Evolutionary conservation across 2,113 vertebrate species (phyloP), one percentile per base, ranked within the genome.

Genomic region (Bubalus kerabau): DNA sequence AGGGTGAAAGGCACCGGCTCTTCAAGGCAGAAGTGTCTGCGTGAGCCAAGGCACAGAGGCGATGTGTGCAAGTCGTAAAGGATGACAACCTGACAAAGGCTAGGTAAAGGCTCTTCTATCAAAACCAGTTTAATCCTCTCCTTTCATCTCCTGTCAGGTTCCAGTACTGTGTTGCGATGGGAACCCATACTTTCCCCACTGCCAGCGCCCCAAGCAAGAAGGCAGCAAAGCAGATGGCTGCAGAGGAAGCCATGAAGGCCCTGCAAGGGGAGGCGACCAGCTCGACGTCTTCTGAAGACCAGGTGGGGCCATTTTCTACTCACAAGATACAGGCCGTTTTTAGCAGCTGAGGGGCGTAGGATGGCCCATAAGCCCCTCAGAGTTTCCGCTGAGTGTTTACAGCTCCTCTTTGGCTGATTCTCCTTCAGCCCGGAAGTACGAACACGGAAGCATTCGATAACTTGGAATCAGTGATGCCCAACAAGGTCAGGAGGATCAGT

Each of bases 181-280:
- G 99, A 56, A 99, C 99, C 52, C 99, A 96, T 32, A 97, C 99
- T 82, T 99, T 99, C 98, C 99, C 99, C 46, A 98, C 99, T 32
- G 99, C 99, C 60, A 99, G 99, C 0, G 99, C 99, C 82, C 99
- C 99, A 87, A 99, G 99, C 98, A 99, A 99, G 98, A 99, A 99
- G 95, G 99, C 99, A 46, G 99, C 99, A 0, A 99, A 99, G 97
- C 99, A 99, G 98, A 99, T 99, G 98, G 99, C 99, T 0, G 99
- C 99, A 3, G 99, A 99, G 97, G 99, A 99, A 62, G 99, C 99
- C 21, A 99, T 99, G 98, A 99, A 99, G 98, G 99, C 99, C 67
- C 98, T 99, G 91, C 99, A 99, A 23, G 99, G 99, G 76, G 99
- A 98, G 56, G 95, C 94, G 0, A 30, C 84, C 91, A 95, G 15